A percentile compares a stretch with the other conserved stretches of the same genome.
phyloP scores from a whole-genome alignment of 2,113 vertebrate species.

The Aleadryas rufinucha region DNA sequence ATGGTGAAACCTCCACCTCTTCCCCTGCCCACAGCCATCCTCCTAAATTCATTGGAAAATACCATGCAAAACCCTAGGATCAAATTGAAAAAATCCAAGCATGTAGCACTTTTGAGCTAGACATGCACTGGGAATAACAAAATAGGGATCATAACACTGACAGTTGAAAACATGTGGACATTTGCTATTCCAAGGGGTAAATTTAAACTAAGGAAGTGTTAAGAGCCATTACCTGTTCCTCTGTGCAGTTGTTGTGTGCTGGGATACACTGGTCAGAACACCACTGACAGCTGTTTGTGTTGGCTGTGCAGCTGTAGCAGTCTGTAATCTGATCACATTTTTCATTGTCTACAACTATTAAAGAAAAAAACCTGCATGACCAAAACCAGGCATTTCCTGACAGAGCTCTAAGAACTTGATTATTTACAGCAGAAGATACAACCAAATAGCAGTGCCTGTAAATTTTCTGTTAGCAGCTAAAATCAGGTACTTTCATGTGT shows the following conservation, averaged over 20 bases:
- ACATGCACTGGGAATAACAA: neutral
- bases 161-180: neutral
- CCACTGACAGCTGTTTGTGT: conserved; percentile 95
- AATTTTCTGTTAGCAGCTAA: neutral
- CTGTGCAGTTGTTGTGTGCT: conserved; percentile 87
- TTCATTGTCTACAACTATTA: conserved; percentile 82
- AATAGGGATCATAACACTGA: neutral
- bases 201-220: neutral
- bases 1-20: neutral
- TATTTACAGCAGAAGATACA: neutral
- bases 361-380: conserved; percentile 66
- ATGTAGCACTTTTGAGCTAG: neutral
- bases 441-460: neutral
- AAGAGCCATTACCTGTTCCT: conserved; percentile 75
- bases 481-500: neutral
- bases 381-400: conserved; percentile 53
- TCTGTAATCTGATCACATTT: conserved; percentile 93
- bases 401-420: conserved; percentile 30
- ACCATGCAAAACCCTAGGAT: neutral
- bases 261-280: conserved; percentile 86
- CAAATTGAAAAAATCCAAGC: neutral
- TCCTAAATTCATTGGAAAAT: neutral
- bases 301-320: conserved; percentile 96
- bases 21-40: neutral
- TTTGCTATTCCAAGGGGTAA: neutral